These are phyloP conservation scores for Tyto alba DNA, from an alignment of 2,113 vertebrate species.

Conservation along the genomic window DNA sequence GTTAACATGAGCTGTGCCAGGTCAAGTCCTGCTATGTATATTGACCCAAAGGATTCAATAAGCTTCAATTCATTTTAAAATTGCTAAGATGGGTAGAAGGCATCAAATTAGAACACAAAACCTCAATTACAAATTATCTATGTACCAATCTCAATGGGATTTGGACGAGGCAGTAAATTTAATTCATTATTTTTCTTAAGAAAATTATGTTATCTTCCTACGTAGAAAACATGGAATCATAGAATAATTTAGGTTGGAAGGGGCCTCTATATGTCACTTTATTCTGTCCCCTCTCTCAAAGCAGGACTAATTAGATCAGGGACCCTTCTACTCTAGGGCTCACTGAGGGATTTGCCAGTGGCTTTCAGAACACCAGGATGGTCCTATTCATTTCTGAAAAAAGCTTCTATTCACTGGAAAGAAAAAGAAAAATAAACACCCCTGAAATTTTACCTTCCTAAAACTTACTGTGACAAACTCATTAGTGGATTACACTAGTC, in stretches of 20 bases:
- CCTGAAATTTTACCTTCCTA: conserved; percentile 11
- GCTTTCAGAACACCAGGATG: background rate
- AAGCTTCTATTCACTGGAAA: background rate
- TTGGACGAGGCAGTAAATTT: background rate
- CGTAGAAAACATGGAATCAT: background rate
- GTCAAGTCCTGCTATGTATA: background rate
- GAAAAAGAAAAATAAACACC: background rate
- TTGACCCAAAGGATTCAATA: background rate
- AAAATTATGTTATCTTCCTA: background rate
- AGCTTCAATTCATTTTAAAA: background rate
- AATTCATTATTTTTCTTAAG: background rate
- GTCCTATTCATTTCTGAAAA: background rate
- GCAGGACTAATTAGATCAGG: background rate
- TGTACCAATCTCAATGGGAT: background rate
- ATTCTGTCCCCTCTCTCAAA: background rate
- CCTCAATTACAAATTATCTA: background rate
- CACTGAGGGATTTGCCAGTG: background rate
- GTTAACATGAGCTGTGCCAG: background rate
- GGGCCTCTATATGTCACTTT: background rate
- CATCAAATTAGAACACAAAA: background rate
- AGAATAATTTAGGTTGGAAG: background rate
- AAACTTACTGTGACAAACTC: conserved; percentile 27
- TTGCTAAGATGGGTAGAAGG: background rate
- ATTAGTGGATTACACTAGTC: conserved; percentile 55
- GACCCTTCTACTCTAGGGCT: background rate